Evolutionary conservation across 2,113 vertebrate genomes (phyloP).

Genomic region (Anthoscopus minutus): DNA sequence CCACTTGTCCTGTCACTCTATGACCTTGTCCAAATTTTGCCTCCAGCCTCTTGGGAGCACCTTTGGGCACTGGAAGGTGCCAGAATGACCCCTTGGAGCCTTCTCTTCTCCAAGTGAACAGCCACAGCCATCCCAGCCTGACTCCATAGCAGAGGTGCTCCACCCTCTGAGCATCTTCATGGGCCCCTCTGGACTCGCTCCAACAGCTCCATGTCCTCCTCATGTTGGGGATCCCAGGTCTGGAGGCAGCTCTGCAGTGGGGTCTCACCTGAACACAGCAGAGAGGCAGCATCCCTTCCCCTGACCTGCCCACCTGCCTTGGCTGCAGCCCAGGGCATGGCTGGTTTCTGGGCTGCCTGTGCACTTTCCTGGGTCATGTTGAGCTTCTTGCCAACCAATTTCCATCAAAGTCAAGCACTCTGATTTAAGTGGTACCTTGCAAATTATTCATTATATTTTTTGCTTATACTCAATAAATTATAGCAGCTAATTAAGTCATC

Average conservation of each 20-base stretch:
- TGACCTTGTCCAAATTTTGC: neutral
- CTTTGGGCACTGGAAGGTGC: neutral
- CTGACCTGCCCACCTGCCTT: neutral
- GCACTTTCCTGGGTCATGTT: neutral
- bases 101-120: neutral
- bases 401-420: neutral
- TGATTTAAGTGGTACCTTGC: neutral
- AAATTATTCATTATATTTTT: neutral
- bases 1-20: accelerated
- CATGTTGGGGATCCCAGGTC: neutral
- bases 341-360: neutral
- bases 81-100: neutral
- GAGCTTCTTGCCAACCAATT: neutral
- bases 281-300: neutral
- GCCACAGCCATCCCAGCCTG: accelerated
- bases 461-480: neutral
- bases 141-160: accelerated
- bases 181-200: neutral
- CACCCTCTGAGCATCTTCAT: accelerated
- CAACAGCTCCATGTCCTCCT: neutral
- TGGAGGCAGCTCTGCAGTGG: neutral
- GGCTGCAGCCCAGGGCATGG: neutral
- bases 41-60: neutral
- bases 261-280: neutral
- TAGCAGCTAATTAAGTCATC: neutral